phyloP scores from a whole-genome alignment of 2,888 invertebrate species.

The Euphydryas editha region DNA sequence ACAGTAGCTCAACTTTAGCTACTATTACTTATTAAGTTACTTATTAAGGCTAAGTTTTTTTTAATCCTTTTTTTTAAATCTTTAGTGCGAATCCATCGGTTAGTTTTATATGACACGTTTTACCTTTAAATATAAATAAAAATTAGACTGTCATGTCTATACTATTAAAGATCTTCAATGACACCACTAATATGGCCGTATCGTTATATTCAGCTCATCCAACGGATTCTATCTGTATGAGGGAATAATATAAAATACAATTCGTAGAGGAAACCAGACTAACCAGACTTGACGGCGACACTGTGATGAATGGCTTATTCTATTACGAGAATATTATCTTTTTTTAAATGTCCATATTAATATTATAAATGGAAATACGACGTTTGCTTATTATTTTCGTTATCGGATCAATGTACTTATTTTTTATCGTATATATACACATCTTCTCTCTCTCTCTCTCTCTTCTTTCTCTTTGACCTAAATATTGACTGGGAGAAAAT shows the following conservation, averaged over 20 bases:
- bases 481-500: too few species aligned
- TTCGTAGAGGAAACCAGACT: slow-evolving; percentile 38
- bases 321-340: slow-evolving; percentile 12
- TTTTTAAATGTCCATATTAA: neutral
- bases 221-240: slow-evolving; percentile 58
- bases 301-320: slow-evolving; percentile 35
- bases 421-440: too few species aligned
- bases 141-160: slow-evolving; percentile 45
- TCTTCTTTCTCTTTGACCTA: too few species aligned
- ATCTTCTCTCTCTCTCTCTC: too few species aligned
- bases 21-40: too few species aligned
- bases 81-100: too few species aligned
- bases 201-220: slow-evolving; percentile 68
- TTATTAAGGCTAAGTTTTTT: too few species aligned
- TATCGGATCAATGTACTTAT: too few species aligned
- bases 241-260: slow-evolving; percentile 63
- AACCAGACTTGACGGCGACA: slow-evolving; percentile 34
- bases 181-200: slow-evolving; percentile 60
- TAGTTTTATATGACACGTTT: too few species aligned
- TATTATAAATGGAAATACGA: neutral
- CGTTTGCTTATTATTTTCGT: too few species aligned
- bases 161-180: slow-evolving; percentile 45
- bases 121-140: neutral
- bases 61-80: too few species aligned
- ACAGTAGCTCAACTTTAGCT: too few species aligned